Base-by-base conservation (phyloP, 2,113 vertebrate genomes). In the Apteryx owenii region DNA sequence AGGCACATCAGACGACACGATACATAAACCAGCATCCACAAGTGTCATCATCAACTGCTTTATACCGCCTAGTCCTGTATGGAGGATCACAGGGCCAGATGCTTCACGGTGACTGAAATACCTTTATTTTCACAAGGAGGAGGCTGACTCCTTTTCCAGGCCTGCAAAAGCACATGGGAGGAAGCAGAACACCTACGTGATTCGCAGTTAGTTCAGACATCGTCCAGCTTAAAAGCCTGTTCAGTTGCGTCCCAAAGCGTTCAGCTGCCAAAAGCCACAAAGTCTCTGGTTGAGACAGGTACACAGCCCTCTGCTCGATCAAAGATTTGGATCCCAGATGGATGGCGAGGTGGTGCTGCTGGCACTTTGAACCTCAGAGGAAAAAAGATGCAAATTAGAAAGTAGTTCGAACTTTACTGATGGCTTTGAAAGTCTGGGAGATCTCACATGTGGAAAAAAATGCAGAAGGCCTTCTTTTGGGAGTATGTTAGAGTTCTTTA, bases 251-350 rank as follows among this genome's bases (percentile, higher is more conserved):
- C 29, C 50, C 12, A 36, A 25, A 50, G 26, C 20, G 20, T 36
- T 56, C 61, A 87, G 7, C n/a, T 36, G 22, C 12, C 9, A 50
- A 19, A 54, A 54, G 50, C 22, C 31, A 40, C 40, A 29, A 44
- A 23, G 20, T 14, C 42, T 69, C 44, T 69, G 20, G 18, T 33
- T 71, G 53, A 81, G 28, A n/a, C 2, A 19, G 54, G 7, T 12
- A 20, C 38, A 9, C 25, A 78, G 40, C 4, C 18, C 9, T 56
- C 77, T 54, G 36, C 25, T 46, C 58, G 75, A 82, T 73, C 65
- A 23, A 79, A 16, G 38, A 31, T 7, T 19, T 65, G n/a, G 2
- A 1, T 36, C n/a, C 0, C 0, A 91, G 44, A 14, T 38, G 20
- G 58, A 38, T 66, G 18, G 28, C 5, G 51, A 89, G 56, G 25